These are phyloP conservation scores for Macrotrachela quadricornifera DNA, from an alignment of 1,140 invertebrate genomes.

Conservation along the genomic window DNA sequence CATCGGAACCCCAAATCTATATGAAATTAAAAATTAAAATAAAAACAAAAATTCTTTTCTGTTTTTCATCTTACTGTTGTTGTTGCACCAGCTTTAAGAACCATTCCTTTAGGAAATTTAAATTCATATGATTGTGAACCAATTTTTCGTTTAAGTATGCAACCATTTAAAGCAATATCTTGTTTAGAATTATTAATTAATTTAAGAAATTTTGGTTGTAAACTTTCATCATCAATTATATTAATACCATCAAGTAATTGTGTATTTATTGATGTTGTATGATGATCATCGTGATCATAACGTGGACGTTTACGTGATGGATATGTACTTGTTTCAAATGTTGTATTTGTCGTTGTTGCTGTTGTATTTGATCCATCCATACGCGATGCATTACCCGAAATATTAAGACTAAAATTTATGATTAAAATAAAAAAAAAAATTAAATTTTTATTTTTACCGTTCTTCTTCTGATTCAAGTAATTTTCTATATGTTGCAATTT, in stretches of 20 bases:
- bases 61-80: too few relatives aligned
- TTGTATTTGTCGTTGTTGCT: neutral
- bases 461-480: slow-evolving; percentile 56
- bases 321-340: too few relatives aligned
- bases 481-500: slow-evolving; percentile 86
- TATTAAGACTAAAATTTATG: neutral
- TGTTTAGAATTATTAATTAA: slow-evolving; percentile 57
- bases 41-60: too few relatives aligned
- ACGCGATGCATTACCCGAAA: neutral
- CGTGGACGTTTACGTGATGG: too few relatives aligned
- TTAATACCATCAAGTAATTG: too few relatives aligned
- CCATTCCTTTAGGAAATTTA: slow-evolving; percentile 47
- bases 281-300: too few relatives aligned
- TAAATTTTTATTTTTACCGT: slow-evolving; percentile 36
- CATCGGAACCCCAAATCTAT: too few relatives aligned
- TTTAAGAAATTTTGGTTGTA: slow-evolving; percentile 47
- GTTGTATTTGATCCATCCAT: neutral
- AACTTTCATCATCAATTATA: too few relatives aligned
- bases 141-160: slow-evolving; percentile 53
- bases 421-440: neutral
- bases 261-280: too few relatives aligned
- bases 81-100: slow-evolving; percentile 22
- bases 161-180: slow-evolving; percentile 59
- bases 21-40: too few relatives aligned
- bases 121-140: slow-evolving; percentile 56